Percentiles rank a stretch among this genome's conserved stretches.
phyloP scores from a whole-genome alignment of 2,888 invertebrate species.

The Lasioglossum marginatum region DNA sequence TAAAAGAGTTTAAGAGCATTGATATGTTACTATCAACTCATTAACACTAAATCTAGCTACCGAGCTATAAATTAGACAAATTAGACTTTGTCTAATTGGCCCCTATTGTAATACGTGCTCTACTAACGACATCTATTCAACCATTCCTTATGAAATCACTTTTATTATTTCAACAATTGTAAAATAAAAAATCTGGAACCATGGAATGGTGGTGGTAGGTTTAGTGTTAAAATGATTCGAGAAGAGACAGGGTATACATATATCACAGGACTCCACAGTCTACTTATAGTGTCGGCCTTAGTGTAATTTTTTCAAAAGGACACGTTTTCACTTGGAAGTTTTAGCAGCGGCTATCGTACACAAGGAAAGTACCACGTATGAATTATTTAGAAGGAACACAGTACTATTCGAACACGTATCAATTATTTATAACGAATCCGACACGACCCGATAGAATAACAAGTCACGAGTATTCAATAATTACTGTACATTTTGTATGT shows the following conservation, averaged over 20 bases:
- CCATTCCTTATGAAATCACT: no score
- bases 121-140: no score
- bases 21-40: background rate
- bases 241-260: no score
- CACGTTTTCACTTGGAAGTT: background rate
- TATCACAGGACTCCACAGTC: no score
- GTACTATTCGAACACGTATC: background rate
- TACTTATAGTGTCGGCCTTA: background rate
- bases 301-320: background rate
- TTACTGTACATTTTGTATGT: background rate
- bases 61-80: no score
- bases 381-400: background rate
- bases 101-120: no score
- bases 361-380: background rate
- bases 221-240: no score
- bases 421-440: background rate
- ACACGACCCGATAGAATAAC: background rate
- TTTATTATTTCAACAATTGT: no score
- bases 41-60: background rate
- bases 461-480: background rate
- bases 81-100: no score
- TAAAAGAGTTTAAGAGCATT: no score
- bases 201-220: no score
- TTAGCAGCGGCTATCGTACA: background rate
- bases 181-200: no score